These are phyloP conservation scores for Halichoerus grypus DNA, from an alignment of 2,113 vertebrate genomes.

Conservation along the genomic window DNA sequence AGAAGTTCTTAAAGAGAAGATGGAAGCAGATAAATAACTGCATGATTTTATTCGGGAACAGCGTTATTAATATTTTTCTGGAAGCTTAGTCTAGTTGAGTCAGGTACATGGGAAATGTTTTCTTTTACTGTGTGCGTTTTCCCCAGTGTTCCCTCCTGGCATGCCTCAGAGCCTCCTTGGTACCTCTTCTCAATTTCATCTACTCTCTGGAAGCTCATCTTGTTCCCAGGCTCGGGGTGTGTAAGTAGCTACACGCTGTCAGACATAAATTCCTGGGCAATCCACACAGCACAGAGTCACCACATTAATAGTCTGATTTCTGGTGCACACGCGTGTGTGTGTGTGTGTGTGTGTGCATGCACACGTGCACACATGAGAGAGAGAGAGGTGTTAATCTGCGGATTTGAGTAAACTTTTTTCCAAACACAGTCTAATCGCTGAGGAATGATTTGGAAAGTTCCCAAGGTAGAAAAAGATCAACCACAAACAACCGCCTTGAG, in stretches of 20 bases:
- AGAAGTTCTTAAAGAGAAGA: neutral
- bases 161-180: too few species aligned
- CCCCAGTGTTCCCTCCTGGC: neutral
- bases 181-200: neutral
- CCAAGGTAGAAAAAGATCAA: slow-evolving; percentile 36
- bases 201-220: neutral
- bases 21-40: neutral
- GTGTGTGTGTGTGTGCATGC: neutral
- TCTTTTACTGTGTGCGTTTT: neutral
- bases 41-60: neutral
- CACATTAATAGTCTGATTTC: neutral
- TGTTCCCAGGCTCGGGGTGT: neutral
- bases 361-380: too few species aligned
- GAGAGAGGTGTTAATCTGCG: neutral
- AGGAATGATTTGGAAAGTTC: slow-evolving; percentile 62
- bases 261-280: neutral
- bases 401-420: slow-evolving; percentile 4
- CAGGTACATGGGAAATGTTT: neutral
- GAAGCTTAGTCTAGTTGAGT: neutral
- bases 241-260: neutral
- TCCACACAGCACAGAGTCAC: neutral
- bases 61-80: neutral
- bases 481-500: neutral
- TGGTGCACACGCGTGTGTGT: neutral
- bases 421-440: neutral